These are phyloP conservation scores for Bucco capensis DNA, from an alignment of 2,113 vertebrate species.

Conservation along the genomic window DNA sequence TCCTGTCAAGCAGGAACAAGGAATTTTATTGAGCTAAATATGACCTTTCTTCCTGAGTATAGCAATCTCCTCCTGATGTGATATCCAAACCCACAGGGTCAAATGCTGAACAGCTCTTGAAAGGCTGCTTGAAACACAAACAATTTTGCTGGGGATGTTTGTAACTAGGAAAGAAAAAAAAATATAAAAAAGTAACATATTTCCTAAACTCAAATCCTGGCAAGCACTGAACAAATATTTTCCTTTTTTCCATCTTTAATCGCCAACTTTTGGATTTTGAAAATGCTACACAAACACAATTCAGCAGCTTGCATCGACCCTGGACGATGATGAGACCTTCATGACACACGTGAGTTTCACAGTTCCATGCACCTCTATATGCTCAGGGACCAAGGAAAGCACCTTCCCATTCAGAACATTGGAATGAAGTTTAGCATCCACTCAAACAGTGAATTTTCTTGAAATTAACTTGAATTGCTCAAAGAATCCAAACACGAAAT, in stretches of 20 bases:
- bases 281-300: neutral
- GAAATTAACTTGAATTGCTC: no score
- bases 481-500: neutral
- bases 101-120: neutral
- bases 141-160: neutral
- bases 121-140: neutral
- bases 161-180: no score
- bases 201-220: neutral
- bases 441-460: neutral
- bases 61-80: neutral
- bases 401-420: neutral
- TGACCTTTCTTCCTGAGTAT: neutral
- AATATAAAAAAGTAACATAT: neutral
- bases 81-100: neutral
- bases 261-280: neutral
- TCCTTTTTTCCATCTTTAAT: neutral
- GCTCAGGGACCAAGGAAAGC: neutral
- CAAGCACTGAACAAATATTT: neutral
- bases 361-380: neutral
- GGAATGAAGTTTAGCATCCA: neutral
- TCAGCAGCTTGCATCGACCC: neutral
- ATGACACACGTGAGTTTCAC: neutral
- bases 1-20: neutral
- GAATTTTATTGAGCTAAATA: neutral
- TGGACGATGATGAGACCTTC: neutral